Percentiles rank a stretch among this genome's conserved stretches.
phyloP scores from a whole-genome alignment of 1,140 invertebrate species.

The Argopecten irradians region DNA sequence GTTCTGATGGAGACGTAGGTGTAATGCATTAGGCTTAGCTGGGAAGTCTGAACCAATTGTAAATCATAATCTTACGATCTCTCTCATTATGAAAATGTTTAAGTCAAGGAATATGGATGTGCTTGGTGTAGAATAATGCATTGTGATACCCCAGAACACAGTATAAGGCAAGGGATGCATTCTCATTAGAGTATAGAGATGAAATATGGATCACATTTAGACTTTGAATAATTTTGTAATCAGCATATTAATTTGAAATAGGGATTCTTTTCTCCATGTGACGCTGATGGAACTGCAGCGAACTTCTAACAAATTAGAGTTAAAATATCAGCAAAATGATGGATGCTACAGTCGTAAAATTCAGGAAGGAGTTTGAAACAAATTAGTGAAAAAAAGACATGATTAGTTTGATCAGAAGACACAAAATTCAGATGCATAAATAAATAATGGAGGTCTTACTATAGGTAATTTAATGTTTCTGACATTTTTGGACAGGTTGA shows the following conservation, averaged over 20 bases:
- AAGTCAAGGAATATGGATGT: no score
- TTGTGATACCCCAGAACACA: no score
- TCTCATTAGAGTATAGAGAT: not conserved
- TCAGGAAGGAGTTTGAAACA: not conserved
- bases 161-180: no score
- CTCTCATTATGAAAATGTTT: no score
- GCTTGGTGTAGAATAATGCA: no score
- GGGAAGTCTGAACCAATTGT: no score
- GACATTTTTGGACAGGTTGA: not conserved
- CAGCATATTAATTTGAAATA: not conserved
- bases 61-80: no score
- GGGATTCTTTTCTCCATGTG: not conserved
- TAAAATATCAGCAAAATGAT: no score
- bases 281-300: not conserved
- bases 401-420: not conserved
- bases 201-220: slow-evolving; percentile 3
- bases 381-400: not conserved
- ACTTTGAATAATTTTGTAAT: slow-evolving; percentile 2
- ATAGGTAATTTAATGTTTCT: not conserved
- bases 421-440: not conserved
- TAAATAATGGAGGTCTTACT: not conserved
- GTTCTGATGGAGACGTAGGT: no score
- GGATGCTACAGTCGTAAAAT: no score
- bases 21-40: no score
- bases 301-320: not conserved